phyloP scores from a whole-genome alignment of 2,888 invertebrate genomes.

The Apantesis nais region DNA sequence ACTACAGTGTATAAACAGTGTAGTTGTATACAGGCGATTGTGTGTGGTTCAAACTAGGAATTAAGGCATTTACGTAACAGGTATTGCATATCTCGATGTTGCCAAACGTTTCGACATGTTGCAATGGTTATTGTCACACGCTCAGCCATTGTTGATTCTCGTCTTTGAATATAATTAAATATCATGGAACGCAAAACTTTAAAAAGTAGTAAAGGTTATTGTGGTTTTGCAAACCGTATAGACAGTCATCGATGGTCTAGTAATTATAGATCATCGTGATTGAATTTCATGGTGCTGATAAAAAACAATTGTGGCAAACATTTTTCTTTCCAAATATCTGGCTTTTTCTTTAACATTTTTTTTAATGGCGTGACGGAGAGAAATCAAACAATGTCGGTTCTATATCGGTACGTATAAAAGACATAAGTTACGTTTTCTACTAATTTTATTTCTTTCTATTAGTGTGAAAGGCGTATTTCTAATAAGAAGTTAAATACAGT shows the following conservation, averaged over 20 bases:
- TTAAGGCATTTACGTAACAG: too few species aligned
- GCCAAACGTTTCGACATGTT: background rate
- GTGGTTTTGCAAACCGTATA: too few species aligned
- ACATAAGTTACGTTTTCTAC: background rate
- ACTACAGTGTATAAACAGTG: background rate
- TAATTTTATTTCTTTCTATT: constrained; percentile 1
- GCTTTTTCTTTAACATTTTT: background rate
- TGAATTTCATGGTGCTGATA: too few species aligned
- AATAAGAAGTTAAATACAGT: constrained; percentile 46
- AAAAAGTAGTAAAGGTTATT: too few species aligned
- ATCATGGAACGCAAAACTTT: background rate
- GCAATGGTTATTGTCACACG: background rate
- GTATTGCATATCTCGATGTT: too few species aligned
- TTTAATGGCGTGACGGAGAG: background rate
- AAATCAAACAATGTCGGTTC: background rate
- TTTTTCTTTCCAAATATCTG: background rate
- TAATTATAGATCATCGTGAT: too few species aligned
- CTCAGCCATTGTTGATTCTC: background rate
- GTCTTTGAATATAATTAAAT: background rate
- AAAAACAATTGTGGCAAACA: background rate
- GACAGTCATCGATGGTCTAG: background rate
- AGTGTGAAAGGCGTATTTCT: constrained; percentile 16
- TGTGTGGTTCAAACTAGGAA: too few species aligned
- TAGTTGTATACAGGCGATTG: background rate
- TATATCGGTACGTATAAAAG: background rate